phyloP scores from a whole-genome alignment of 2,888 invertebrate species.

The Venusia cambrica region DNA sequence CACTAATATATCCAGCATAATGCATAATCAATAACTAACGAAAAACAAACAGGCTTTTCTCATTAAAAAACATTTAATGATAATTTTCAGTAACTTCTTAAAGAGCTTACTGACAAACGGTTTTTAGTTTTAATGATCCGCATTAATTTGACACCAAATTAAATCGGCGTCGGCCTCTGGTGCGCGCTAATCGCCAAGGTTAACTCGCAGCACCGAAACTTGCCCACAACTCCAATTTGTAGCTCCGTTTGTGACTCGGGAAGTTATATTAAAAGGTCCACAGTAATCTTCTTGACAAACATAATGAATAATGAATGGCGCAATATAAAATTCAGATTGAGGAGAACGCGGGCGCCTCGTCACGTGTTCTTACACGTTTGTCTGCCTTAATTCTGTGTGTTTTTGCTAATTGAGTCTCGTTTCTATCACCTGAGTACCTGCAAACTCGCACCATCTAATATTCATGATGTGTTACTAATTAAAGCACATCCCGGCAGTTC shows the following conservation, averaged over 20 bases:
- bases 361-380: conserved; percentile 73
- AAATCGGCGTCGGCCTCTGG: conserved; percentile 61
- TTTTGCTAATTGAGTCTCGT: conserved; percentile 77
- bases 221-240: conserved; percentile 71
- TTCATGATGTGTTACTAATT: conserved; percentile 61
- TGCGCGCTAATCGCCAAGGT: conserved; percentile 65
- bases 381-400: conserved; percentile 77
- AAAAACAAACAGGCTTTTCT: neutral
- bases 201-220: conserved; percentile 59
- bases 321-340: conserved; percentile 78
- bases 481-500: conserved; percentile 36
- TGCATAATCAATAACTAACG: too few species aligned
- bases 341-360: conserved; percentile 63
- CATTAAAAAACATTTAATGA: neutral
- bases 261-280: conserved; percentile 81
- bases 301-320: conserved; percentile 74
- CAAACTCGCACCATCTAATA: conserved; percentile 50
- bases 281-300: conserved; percentile 78
- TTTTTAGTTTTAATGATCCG: conserved; percentile 50
- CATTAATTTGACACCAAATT: conserved; percentile 60
- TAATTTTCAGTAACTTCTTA: conserved; percentile 1
- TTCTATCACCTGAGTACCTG: conserved; percentile 55
- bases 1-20: too few species aligned
- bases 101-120: too few species aligned
- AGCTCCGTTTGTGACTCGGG: conserved; percentile 62